Conservation (phyloP, 2,113 vertebrate species). For the Lynx canadensis region DNA sequence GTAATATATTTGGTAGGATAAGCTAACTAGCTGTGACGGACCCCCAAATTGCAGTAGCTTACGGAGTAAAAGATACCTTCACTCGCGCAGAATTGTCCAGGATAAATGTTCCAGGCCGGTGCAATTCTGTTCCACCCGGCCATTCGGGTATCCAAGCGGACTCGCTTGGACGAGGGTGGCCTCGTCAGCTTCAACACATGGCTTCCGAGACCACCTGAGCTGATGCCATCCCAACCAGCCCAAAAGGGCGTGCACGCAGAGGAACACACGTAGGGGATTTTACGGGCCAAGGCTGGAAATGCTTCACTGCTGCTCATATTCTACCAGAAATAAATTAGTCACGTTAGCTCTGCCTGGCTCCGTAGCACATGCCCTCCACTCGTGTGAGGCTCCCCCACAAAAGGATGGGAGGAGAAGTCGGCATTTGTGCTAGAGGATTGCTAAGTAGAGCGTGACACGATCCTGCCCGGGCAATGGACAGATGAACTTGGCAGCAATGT, state of each 20-base stretch:
- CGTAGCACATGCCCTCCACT: not conserved
- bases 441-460: not conserved
- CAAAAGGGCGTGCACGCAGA: not conserved
- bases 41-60: not conserved
- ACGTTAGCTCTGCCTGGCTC: not conserved
- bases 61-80: not conserved
- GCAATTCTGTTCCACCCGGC: not conserved
- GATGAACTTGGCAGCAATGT: not conserved
- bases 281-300: not conserved
- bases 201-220: not conserved
- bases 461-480: not conserved
- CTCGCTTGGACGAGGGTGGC: not conserved
- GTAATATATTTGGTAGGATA: not conserved
- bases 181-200: not conserved
- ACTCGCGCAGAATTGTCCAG: not conserved
- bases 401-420: not conserved
- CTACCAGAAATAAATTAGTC: not conserved
- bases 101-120: not conserved
- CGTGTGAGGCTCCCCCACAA: not conserved
- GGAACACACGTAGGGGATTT: rapidly evolving
- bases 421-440: not conserved
- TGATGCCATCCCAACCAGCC: not conserved
- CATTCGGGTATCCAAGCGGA: not conserved
- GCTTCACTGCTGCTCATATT: not conserved
- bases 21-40: not conserved